Percentiles rank a stretch among this genome's conserved stretches.
phyloP scores from a whole-genome alignment of 2,797 vertebrate species.

The Macroramphosus scolopax region DNA sequence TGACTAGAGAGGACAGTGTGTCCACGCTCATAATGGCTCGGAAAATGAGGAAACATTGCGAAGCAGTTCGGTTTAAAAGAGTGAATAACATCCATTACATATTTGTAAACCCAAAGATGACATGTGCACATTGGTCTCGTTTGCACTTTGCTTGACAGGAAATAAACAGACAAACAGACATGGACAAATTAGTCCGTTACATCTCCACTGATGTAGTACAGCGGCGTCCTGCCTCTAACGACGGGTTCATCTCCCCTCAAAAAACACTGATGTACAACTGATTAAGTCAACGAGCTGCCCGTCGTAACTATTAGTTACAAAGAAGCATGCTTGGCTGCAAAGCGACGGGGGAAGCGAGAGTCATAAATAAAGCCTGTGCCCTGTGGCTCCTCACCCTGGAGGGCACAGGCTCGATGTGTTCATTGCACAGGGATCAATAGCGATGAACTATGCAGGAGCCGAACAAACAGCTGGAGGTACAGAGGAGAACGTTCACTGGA shows the following conservation, averaged over 20 bases:
- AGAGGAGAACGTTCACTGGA: slow-evolving; percentile 5
- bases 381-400: slow-evolving; percentile 18
- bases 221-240: slow-evolving; percentile 6
- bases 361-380: slow-evolving; percentile 52
- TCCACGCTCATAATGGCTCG: slow-evolving; percentile 5
- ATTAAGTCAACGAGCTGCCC: slow-evolving; percentile 26
- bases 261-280: slow-evolving; percentile 8
- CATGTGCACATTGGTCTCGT: no score
- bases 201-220: not conserved
- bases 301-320: slow-evolving; percentile 59
- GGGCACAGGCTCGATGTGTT: slow-evolving; percentile 39
- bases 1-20: slow-evolving; percentile 17
- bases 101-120: no score
- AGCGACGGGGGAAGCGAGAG: slow-evolving; percentile 12
- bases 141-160: no score
- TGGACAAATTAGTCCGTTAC: no score
- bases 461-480: slow-evolving; percentile 53
- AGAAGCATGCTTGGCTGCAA: slow-evolving; percentile 19
- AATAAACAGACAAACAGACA: no score
- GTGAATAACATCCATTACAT: no score
- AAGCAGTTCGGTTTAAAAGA: no score
- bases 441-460: slow-evolving; percentile 55
- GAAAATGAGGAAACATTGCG: no score
- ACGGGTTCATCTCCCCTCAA: slow-evolving; percentile 21
- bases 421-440: slow-evolving; percentile 57